These are phyloP conservation scores for Caenorhabditis becei DNA, from an alignment of 2,888 invertebrate genomes.

Conservation along the genomic window DNA sequence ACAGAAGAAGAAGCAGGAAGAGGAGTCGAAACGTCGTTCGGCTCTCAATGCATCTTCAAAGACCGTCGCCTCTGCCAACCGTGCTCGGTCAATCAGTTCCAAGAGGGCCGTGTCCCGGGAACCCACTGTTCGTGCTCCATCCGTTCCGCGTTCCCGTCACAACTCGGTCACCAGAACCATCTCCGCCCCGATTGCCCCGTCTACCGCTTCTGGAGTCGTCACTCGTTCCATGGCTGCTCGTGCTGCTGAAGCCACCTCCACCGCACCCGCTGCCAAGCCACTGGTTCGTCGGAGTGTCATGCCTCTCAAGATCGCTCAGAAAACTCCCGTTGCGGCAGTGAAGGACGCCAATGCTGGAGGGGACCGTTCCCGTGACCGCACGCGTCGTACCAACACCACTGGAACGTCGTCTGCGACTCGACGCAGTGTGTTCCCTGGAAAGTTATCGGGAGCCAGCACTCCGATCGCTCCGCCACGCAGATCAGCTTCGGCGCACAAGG, in stretches of 20 bases:
- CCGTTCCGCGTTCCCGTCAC: slow-evolving; percentile 13
- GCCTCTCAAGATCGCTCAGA: slow-evolving; percentile 42
- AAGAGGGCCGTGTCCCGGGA: slow-evolving; percentile 30
- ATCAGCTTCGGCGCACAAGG: slow-evolving; percentile 33
- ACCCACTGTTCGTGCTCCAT: slow-evolving; percentile 16
- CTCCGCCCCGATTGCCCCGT: slow-evolving; percentile 22
- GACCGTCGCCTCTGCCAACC: slow-evolving; percentile 6
- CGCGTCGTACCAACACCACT: slow-evolving; percentile 57
- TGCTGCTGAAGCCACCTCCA: slow-evolving; percentile 17
- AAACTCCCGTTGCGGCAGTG: slow-evolving; percentile 25
- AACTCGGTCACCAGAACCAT: slow-evolving; percentile 38
- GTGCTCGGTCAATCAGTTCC: slow-evolving; percentile 36
- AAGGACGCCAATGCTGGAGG: slow-evolving; percentile 1
- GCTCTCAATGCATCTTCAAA: background rate
- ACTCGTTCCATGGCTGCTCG: slow-evolving; percentile 58
- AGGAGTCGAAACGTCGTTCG: slow-evolving; percentile 28
- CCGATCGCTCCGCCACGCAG: slow-evolving; percentile 41
- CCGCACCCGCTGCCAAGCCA: slow-evolving; percentile 10
- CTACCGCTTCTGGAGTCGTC: slow-evolving; percentile 22
- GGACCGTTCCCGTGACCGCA: slow-evolving; percentile 56
- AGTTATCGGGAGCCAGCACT: slow-evolving; percentile 8
- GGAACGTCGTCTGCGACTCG: slow-evolving; percentile 22
- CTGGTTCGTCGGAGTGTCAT: slow-evolving; percentile 50
- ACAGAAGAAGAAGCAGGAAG: slow-evolving; percentile 45
- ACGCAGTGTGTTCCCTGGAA: slow-evolving; percentile 22